Conservation (phyloP, 2,797 vertebrate genomes). For the Phylloscopus collybita region DNA sequence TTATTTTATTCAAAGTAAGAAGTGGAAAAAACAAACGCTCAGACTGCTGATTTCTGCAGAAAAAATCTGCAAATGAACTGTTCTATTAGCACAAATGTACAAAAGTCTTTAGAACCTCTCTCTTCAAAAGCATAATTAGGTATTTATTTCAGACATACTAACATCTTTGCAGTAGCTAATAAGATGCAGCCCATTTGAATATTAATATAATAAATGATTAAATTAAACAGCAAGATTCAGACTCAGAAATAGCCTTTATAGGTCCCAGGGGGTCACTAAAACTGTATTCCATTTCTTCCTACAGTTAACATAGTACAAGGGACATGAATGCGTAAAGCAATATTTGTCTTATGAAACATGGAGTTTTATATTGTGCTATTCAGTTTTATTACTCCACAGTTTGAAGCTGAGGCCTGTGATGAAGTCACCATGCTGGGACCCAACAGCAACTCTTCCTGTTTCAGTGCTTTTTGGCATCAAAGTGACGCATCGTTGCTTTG, state of each 20-base stretch:
- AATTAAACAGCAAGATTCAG: slow-evolving; percentile 89
- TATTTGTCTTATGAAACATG: slow-evolving; percentile 83
- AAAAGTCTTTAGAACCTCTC: slow-evolving; percentile 82
- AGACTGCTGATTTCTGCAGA: slow-evolving; percentile 81
- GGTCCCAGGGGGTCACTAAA: slow-evolving; percentile 85
- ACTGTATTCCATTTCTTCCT: slow-evolving; percentile 82
- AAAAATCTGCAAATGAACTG: slow-evolving; percentile 81
- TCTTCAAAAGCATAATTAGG: slow-evolving; percentile 86
- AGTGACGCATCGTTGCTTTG: slow-evolving; percentile 59
- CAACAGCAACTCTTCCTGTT: slow-evolving; percentile 74
- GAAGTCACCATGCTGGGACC: slow-evolving; percentile 74
- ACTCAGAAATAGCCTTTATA: slow-evolving; percentile 88
- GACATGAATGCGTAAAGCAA: slow-evolving; percentile 80
- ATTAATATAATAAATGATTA: slow-evolving; percentile 90
- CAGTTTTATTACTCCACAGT: slow-evolving; percentile 78
- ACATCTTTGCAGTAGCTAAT: slow-evolving; percentile 87
- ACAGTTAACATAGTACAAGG: slow-evolving; percentile 82
- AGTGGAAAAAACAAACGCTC: slow-evolving; percentile 40
- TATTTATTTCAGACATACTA: slow-evolving; percentile 86
- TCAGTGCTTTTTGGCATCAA: slow-evolving; percentile 63
- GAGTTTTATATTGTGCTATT: slow-evolving; percentile 78
- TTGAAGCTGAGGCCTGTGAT: slow-evolving; percentile 75
- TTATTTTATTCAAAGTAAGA: slow-evolving; percentile 73
- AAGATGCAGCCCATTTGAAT: slow-evolving; percentile 87
- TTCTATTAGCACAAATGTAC: slow-evolving; percentile 82